Conservation (phyloP, 2,113 vertebrate species). For the Pomatostomus ruficeps region DNA sequence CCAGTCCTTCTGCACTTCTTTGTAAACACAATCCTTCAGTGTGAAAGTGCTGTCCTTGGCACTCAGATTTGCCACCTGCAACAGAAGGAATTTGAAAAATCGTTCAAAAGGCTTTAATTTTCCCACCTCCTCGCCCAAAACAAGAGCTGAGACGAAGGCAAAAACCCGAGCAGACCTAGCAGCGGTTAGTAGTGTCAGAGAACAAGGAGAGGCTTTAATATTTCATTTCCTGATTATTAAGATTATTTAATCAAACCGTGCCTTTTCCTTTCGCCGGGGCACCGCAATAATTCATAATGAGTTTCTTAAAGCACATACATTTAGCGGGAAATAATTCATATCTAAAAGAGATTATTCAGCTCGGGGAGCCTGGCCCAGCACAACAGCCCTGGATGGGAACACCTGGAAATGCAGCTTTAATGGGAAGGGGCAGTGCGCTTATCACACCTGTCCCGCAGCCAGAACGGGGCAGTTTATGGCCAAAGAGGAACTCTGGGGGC, state of each 20-base stretch:
- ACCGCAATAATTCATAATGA: neutral
- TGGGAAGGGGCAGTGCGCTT: neutral
- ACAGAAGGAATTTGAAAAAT: neutral
- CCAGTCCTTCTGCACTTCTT: conserved; percentile 94
- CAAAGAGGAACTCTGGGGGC: neutral
- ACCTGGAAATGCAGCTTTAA: neutral
- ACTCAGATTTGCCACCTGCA: conserved; percentile 88
- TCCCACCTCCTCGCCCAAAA: neutral
- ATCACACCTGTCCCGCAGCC: neutral
- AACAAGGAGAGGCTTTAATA: neutral
- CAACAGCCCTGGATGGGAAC: neutral
- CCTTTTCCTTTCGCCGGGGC: neutral
- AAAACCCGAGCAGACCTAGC: neutral
- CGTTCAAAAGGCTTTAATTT: neutral
- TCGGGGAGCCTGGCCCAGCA: neutral
- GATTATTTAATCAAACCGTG: neutral
- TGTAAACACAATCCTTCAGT: conserved; percentile 87
- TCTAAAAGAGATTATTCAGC: neutral
- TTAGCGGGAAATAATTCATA: neutral
- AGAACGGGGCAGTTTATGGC: neutral
- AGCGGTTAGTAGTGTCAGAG: neutral
- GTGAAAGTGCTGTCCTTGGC: conserved; percentile 90
- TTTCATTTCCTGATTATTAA: neutral
- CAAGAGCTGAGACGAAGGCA: neutral
- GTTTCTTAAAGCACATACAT: neutral